Base-by-base conservation (phyloP, 1,140 invertebrate genomes). In the Cardiocondyla obscurior region DNA sequence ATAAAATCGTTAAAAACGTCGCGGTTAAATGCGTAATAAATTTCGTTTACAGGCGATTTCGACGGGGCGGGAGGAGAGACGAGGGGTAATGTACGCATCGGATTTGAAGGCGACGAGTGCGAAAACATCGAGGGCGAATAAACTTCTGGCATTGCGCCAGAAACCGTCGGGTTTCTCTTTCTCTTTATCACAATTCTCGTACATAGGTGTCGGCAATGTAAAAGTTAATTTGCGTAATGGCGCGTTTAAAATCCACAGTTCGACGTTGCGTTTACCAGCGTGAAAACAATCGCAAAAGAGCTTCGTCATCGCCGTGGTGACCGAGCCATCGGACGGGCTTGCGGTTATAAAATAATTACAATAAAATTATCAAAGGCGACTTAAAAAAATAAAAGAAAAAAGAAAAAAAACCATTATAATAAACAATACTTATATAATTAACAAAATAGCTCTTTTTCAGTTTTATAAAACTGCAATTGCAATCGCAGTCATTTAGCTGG, bases 171-270 rank as follows among this genome's bases (percentile, higher is more conserved):
- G 19, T 51, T 83, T 65, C 36, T 55, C 58, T 65, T 49, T 39
- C 14, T 62, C 36, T 82, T 76, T 55, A 0, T 72, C 53, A 36
- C 60, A 77, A 81, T 72, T 73, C 36, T 70, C 69, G 22, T 51
- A 69, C 69, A n/a, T 51, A 69, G 46, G 42, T 39, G 77, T 39
- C 30, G 46, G 39, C 70, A 64, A 33, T 86, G 67, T 76, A 83
- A 87, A 86, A 87, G 84, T 87, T 87, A 87, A 87, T 87, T 87
- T 86, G 85, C 84, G 85, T 87, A 87, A 87, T 87, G 85, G 84
- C 19, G 72, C 57, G 81, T 79, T 83, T 83, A 79, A 87, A 83
- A 87, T 65, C 53, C 51, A 58, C 57, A 58, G 5, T 67, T 67
- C 70, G 55, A 36, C 16, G 14, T 49, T 42, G 22, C 36, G 39